These are phyloP conservation scores for Corticium candelabrum DNA, from an alignment of 37 sponge, comb jelly and placozoan species.

Conservation along the genomic window DNA sequence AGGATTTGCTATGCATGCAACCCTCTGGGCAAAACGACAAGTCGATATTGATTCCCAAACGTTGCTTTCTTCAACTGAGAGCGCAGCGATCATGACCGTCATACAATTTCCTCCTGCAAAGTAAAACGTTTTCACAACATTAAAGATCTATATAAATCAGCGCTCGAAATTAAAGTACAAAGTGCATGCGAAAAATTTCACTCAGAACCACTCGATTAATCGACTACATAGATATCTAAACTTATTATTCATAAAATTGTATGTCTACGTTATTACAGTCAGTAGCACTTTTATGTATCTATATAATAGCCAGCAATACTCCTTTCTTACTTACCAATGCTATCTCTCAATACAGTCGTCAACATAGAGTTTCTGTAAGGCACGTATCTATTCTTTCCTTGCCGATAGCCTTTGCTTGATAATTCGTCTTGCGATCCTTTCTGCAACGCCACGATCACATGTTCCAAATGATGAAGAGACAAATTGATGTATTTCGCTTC, in stretches of 20 bases:
- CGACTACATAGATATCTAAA: no score
- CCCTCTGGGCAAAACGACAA: constrained; percentile 79
- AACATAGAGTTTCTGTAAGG: constrained; percentile 83
- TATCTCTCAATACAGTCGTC: constrained; percentile 79
- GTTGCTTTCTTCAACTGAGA: constrained; percentile 58
- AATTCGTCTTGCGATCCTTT: background rate
- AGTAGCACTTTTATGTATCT: constrained; percentile 1
- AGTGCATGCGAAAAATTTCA: background rate
- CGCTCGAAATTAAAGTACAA: background rate
- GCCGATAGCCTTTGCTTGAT: background rate
- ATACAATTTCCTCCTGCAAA: constrained; percentile 73
- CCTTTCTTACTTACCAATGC: constrained; percentile 39
- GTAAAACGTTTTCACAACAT: background rate
- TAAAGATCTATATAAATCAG: background rate
- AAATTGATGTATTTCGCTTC: constrained; percentile 86
- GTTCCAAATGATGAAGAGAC: constrained; percentile 80
- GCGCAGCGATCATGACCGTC: constrained; percentile 81
- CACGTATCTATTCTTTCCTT: constrained; percentile 17
- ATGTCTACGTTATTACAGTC: no score
- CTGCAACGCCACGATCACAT: constrained; percentile 75
- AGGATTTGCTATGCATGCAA: constrained; percentile 64
- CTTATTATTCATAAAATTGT: no score
- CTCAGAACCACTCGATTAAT: no score
- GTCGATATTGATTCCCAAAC: constrained; percentile 73
- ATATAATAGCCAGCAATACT: background rate